phyloP scores from a whole-genome alignment of 2,797 vertebrate species.

The Mormyrus hasselquistii region DNA sequence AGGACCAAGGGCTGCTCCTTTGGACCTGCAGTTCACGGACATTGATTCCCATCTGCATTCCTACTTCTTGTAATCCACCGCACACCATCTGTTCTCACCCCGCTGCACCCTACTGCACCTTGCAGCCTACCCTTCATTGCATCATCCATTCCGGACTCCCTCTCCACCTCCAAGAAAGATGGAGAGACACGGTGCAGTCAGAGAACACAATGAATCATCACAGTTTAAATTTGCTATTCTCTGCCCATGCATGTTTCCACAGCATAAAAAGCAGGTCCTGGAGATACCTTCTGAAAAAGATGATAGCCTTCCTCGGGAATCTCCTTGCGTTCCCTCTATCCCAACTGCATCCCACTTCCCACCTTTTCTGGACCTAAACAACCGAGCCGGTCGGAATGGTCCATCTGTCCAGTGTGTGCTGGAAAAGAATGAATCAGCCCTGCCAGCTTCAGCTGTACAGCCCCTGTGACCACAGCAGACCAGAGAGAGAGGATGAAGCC shows the following conservation, averaged over 20 bases:
- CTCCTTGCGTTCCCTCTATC: background rate
- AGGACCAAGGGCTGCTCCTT: background rate
- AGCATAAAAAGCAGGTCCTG: background rate
- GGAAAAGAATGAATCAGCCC: background rate
- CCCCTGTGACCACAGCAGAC: background rate
- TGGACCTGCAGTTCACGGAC: background rate
- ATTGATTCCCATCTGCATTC: background rate
- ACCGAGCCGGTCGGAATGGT: background rate
- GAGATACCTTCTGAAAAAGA: background rate
- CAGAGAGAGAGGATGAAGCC: background rate
- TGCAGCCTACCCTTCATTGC: background rate
- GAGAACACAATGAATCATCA: background rate
- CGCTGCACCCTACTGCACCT: background rate
- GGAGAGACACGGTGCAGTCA: background rate
- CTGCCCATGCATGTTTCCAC: background rate
- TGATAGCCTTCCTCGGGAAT: background rate
- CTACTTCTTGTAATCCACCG: background rate
- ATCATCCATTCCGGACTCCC: background rate
- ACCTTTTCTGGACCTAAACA: background rate
- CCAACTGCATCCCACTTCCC: background rate
- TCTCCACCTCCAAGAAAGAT: background rate
- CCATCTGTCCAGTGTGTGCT: background rate
- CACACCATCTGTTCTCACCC: background rate
- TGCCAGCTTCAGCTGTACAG: background rate
- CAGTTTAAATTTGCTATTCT: background rate